Conservation (phyloP, 2,797 vertebrate species). For the Myotis findleyi region DNA sequence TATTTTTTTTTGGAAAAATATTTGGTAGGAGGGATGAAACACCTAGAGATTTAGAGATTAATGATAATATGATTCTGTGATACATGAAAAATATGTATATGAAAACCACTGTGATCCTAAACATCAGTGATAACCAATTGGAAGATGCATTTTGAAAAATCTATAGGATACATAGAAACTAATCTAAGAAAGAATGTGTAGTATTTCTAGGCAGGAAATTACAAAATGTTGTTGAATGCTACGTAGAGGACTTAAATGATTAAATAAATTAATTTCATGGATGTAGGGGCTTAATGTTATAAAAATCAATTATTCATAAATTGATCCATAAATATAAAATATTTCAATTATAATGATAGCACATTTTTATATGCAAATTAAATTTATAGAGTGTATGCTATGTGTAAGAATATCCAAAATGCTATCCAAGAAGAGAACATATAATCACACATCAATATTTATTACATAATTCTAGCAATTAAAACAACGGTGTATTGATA, state of each 20-base stretch:
- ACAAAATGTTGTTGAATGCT: not conserved
- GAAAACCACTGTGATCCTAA: not conserved
- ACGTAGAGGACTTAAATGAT: not conserved
- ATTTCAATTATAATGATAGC: not conserved
- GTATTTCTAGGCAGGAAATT: not conserved
- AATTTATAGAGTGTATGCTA: not conserved
- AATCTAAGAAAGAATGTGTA: not conserved
- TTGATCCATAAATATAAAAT: not conserved
- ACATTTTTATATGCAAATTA: not conserved
- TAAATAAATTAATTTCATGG: not conserved
- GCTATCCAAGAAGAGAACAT: not conserved
- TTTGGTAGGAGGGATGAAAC: not conserved
- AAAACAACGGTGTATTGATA: not conserved
- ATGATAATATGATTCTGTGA: not conserved
- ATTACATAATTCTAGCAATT: not conserved
- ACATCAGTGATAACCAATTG: not conserved
- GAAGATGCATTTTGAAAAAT: conserved; percentile 6
- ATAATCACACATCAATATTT: not conserved
- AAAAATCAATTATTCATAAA: not conserved
- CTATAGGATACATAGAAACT: not conserved
- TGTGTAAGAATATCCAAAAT: not conserved
- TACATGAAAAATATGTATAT: not conserved
- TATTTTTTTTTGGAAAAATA: not conserved
- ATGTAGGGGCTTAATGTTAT: not conserved
- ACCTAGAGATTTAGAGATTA: not conserved